Evolutionary conservation across 92 coral and sea anemone genomes (phyloP).

Genomic region (Porites rus): DNA sequence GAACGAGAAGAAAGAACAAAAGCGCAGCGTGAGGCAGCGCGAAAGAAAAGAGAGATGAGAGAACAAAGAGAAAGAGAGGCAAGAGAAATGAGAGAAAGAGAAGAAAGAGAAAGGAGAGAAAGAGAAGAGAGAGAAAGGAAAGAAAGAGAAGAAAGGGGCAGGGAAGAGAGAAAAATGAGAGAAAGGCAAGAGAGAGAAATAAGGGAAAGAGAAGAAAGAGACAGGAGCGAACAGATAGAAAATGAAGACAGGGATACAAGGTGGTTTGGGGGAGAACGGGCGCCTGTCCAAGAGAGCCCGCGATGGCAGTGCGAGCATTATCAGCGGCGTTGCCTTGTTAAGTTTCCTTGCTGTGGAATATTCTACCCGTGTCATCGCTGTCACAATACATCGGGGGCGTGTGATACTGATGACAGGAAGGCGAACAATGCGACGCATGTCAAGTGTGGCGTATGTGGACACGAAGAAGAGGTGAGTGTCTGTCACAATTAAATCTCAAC

Average conservation of each 20-base stretch:
- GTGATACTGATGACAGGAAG: no score
- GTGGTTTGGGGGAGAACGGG: no score
- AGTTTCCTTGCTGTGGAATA: no score
- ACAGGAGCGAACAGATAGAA: background rate
- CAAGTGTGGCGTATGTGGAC: slow-evolving; percentile 67
- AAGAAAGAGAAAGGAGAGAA: slow-evolving; percentile 3
- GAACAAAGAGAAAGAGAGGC: no score
- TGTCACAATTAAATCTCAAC: no score
- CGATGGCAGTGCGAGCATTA: no score
- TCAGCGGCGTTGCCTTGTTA: no score
- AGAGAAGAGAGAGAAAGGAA: slow-evolving; percentile 1
- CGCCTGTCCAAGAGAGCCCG: no score
- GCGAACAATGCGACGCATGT: background rate
- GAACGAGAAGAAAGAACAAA: slow-evolving; percentile 28
- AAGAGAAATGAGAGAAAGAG: background rate
- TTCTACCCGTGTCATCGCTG: no score
- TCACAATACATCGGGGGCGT: no score
- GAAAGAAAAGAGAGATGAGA: no score
- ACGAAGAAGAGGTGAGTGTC: slow-evolving; percentile 69
- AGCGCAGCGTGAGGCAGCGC: background rate
- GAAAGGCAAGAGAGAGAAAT: no score
- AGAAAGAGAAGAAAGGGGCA: slow-evolving; percentile 8
- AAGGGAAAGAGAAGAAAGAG: background rate
- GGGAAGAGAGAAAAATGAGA: background rate
- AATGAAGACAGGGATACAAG: background rate